Conservation (phyloP, 2,888 invertebrate species). For the Agrochola macilenta region DNA sequence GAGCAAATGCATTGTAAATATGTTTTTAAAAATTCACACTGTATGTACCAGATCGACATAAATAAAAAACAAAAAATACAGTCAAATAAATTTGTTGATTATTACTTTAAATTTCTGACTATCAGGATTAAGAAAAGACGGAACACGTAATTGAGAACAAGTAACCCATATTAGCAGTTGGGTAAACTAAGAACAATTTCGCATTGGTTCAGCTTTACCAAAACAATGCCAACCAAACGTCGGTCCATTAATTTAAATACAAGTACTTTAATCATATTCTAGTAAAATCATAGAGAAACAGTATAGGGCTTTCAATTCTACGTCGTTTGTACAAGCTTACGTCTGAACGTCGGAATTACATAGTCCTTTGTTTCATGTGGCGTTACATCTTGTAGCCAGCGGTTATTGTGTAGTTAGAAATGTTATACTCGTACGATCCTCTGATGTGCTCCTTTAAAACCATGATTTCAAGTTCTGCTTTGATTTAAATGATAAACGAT, state of each 20-base stretch:
- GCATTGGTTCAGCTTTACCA: neutral
- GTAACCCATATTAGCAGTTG: neutral
- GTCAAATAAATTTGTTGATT: no score
- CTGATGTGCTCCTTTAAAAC: neutral
- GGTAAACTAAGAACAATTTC: conserved; percentile 1
- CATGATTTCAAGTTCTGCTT: neutral
- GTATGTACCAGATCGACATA: no score
- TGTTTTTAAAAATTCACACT: no score
- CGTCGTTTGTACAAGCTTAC: neutral
- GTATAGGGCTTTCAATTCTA: conserved; percentile 24
- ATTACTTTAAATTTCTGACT: neutral
- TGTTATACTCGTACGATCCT: conserved; percentile 6
- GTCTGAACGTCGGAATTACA: conserved; percentile 2
- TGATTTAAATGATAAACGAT: neutral
- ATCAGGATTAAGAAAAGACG: neutral
- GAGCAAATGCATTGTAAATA: no score
- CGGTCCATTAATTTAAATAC: neutral
- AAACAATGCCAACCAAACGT: conserved; percentile 11
- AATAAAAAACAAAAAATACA: no score
- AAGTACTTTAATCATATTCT: conserved; percentile 8
- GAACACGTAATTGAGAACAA: neutral
- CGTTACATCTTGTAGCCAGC: neutral
- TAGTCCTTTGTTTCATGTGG: conserved; percentile 33
- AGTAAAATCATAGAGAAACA: conserved; percentile 22
- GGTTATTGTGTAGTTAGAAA: conserved; percentile 12